Conservation (phyloP, 2,113 vertebrate genomes). For the Arothron firmamentum region DNA sequence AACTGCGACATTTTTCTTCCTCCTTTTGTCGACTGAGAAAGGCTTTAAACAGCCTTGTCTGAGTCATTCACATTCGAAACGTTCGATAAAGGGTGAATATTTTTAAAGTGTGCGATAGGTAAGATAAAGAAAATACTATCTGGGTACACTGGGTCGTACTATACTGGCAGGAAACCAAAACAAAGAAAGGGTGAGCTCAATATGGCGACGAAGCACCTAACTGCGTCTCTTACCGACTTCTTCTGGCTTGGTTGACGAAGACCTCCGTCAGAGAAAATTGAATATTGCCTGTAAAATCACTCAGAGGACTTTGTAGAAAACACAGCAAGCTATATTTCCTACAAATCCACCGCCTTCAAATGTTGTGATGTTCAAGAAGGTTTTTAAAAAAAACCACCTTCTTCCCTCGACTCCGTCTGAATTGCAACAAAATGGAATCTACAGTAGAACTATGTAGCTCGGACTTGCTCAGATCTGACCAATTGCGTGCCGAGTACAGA, state of each 20-base stretch:
- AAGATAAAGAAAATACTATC: neutral
- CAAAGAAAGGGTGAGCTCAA: slow-evolving; percentile 68
- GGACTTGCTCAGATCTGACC: slow-evolving; percentile 24
- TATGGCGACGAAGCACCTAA: slow-evolving; percentile 64
- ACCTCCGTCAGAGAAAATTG: slow-evolving; percentile 45
- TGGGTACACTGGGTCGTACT: accelerated
- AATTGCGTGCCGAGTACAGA: slow-evolving; percentile 48
- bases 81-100: too few relatives aligned
- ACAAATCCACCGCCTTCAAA: slow-evolving; percentile 31
- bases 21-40: too few relatives aligned
- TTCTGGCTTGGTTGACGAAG: slow-evolving; percentile 61
- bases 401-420: slow-evolving; percentile 56
- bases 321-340: slow-evolving; percentile 51
- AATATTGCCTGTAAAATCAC: slow-evolving; percentile 26
- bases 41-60: too few relatives aligned
- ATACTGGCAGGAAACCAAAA: slow-evolving; percentile 64
- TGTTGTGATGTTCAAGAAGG: slow-evolving; percentile 14
- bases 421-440: slow-evolving; percentile 79
- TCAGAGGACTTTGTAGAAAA: slow-evolving; percentile 36
- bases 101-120: too few relatives aligned
- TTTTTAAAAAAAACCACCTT: neutral
- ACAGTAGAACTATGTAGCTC: slow-evolving; percentile 49
- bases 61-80: too few relatives aligned
- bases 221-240: slow-evolving; percentile 74
- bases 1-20: too few relatives aligned